Base-by-base conservation (phyloP, 2,888 invertebrate species). In the Ferdinandea cuprea region DNA sequence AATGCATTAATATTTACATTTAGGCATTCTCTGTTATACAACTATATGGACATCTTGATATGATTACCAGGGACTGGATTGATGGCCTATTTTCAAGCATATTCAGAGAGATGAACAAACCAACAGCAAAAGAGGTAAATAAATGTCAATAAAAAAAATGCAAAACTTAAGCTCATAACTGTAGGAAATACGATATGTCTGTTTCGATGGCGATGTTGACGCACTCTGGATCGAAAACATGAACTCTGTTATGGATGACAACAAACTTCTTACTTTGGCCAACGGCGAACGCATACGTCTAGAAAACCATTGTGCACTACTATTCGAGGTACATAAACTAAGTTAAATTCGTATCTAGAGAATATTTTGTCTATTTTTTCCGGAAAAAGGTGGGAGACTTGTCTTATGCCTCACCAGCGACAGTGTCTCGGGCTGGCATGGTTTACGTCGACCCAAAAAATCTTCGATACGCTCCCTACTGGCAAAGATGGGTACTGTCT, bases 171-270 rank as follows among this genome's bases (percentile, higher is more conserved):
- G 3, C 11, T 9, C n/a, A 1, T 11, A 4, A 69, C 58, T 61
- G 80, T 84, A 94, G 85, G 97, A 97, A 89, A 93, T 94, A 65
- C 94, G 94, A 76, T 97, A 96, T 89, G 96, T 97, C 52, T 92
- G 98, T 52, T 98, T 97, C 91, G 98, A 98, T 89, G 98, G 98
- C 2, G 97, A 98, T 89, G 97, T 98, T 2, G 98, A 98, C 92
- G 96, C 98, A 0, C 92, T 97, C 42, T 98, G 98, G 98, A 97
- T 98, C 85, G 98, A 98, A 91, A 98, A 98, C 91, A 98, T 98
- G 97, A 98, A 98, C 92, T 97, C 97, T 0, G 97, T 98, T 1
- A 98, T 98, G 98, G 98, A 98, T 88, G 98, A 98, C 90, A 98
- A 98, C 89, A 96, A 95, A 88, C 91, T 98, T 44, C 91, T 98